These are phyloP conservation scores for Diglossa brunneiventris DNA, from an alignment of 2,113 vertebrate genomes.

Conservation along the genomic window DNA sequence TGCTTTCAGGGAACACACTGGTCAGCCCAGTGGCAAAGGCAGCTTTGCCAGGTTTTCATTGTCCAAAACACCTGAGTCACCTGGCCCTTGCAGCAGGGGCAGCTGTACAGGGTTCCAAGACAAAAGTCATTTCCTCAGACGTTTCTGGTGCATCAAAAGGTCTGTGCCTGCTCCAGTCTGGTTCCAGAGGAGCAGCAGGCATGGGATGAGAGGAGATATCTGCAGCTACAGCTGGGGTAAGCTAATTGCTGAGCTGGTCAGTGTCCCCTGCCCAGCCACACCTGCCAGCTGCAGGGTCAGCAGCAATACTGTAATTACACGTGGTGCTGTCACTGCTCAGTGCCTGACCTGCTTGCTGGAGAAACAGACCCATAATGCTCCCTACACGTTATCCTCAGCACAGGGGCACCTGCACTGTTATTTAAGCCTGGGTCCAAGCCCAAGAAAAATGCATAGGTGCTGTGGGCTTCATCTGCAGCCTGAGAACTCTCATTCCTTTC, in stretches of 20 bases:
- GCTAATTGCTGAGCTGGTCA: not conserved
- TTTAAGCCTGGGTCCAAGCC: not conserved
- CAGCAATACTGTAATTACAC: not conserved
- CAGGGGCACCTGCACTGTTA: not conserved
- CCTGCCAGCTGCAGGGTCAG: not conserved
- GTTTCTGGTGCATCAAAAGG: not conserved
- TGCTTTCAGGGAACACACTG: not conserved
- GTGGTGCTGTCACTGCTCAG: not conserved
- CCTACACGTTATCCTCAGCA: accelerated
- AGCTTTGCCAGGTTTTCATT: not conserved
- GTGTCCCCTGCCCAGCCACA: not conserved
- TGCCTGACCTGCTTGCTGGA: not conserved
- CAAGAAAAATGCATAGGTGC: not conserved
- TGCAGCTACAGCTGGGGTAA: not conserved
- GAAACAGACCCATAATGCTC: not conserved
- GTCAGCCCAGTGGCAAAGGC: not conserved
- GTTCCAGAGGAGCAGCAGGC: not conserved
- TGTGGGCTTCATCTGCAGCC: not conserved
- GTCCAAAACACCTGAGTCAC: not conserved
- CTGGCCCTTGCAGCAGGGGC: not conserved
- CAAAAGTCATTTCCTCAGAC: accelerated
- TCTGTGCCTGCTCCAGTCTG: not conserved
- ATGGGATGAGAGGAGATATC: not conserved
- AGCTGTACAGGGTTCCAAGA: not conserved
- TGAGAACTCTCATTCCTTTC: not conserved